Percentiles rank a stretch among this genome's conserved stretches.
Conservation (phyloP, 2,888 invertebrate genomes). For the Caenorhabditis doughertyi region DNA sequence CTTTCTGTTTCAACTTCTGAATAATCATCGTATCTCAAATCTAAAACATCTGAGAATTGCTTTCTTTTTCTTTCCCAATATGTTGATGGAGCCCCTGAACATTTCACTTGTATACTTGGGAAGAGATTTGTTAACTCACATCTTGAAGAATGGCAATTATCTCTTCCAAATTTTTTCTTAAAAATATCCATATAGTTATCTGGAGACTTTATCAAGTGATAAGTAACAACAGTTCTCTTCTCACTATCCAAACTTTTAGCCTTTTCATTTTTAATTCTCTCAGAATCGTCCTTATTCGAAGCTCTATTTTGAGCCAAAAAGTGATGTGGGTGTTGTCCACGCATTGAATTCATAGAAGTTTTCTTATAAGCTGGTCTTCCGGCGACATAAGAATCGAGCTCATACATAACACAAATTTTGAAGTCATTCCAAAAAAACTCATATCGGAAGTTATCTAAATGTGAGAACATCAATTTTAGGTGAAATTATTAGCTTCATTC, state of each 20-base stretch:
- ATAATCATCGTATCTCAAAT: conserved; percentile 39
- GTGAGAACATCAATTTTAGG: too few relatives aligned
- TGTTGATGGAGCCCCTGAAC: conserved; percentile 23
- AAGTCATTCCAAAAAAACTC: conserved; percentile 21
- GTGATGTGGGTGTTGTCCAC: conserved; percentile 30
- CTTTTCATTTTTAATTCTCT: conserved; percentile 19
- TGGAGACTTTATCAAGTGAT: conserved; percentile 50
- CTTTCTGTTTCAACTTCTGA: conserved; percentile 4
- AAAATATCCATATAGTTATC: conserved; percentile 35
- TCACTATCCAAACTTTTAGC: conserved; percentile 2
- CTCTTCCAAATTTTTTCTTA: conserved; percentile 26
- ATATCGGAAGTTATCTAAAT: conserved; percentile 23
- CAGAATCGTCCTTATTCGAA: conserved; percentile 13
- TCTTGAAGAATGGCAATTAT: conserved; percentile 25
- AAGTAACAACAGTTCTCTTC: conserved; percentile 28
- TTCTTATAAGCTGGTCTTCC: conserved; percentile 32
- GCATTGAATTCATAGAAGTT: conserved; percentile 8
- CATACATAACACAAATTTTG: conserved; percentile 19
- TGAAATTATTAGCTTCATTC: too few relatives aligned
- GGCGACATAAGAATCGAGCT: conserved; percentile 24
- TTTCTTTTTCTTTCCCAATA: conserved; percentile 36
- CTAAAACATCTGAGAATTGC: neutral
- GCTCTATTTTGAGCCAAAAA: conserved; percentile 19
- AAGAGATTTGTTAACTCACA: conserved; percentile 15
- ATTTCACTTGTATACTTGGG: neutral